phyloP scores from a whole-genome alignment of 2,888 invertebrate genomes.

The Chorisops tibialis region DNA sequence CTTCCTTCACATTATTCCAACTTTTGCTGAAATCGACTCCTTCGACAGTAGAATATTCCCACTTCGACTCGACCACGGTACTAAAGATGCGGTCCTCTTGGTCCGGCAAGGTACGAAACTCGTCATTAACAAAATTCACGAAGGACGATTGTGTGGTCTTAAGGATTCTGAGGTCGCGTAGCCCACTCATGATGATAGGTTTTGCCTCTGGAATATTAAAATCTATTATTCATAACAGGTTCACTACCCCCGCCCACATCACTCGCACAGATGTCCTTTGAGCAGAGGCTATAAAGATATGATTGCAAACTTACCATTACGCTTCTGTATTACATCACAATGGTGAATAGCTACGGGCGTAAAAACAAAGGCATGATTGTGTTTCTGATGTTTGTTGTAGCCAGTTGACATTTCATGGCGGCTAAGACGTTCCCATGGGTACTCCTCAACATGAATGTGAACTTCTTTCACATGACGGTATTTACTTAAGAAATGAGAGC shows the following conservation, averaged over 20 bases:
- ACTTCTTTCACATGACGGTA: conserved; percentile 73
- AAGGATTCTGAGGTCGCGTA: conserved; percentile 67
- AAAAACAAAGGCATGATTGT: conserved; percentile 76
- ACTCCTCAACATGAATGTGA: conserved; percentile 67
- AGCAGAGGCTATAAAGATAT: not conserved
- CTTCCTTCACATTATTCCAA: conserved; percentile 68
- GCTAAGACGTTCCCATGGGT: conserved; percentile 70
- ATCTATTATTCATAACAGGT: not conserved
- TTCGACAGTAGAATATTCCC: conserved; percentile 66
- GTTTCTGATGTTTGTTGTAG: conserved; percentile 50
- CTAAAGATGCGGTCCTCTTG: conserved; percentile 70
- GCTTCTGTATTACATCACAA: conserved; percentile 64
- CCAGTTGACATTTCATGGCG: conserved; percentile 52
- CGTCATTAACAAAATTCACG: conserved; percentile 74
- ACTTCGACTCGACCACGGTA: conserved; percentile 70
- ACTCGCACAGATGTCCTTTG: not conserved
- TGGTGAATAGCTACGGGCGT: conserved; percentile 65
- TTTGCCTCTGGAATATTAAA: conserved; percentile 49
- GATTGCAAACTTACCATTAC: conserved; percentile 59
- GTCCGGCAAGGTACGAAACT: conserved; percentile 72
- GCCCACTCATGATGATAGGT: conserved; percentile 63
- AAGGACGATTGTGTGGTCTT: conserved; percentile 82
- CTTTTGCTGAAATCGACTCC: conserved; percentile 67
- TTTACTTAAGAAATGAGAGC: conserved; percentile 69
- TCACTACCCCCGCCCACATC: not conserved